These are phyloP conservation scores for Norana najaformis DNA, from an alignment of 2,888 invertebrate species.

Conservation along the genomic window DNA sequence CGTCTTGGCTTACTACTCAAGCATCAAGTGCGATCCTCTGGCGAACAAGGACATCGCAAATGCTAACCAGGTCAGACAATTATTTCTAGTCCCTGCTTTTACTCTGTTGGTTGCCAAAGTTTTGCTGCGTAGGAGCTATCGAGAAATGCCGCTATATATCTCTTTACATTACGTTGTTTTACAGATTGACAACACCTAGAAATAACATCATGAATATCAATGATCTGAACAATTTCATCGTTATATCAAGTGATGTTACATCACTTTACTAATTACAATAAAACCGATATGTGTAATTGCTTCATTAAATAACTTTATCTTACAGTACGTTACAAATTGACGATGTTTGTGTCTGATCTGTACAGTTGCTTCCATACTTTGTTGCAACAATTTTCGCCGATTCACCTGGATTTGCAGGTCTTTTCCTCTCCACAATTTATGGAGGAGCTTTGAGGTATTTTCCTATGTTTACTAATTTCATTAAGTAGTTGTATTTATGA, in stretches of 20 bases:
- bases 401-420: not conserved
- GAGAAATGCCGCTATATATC: too few relatives aligned
- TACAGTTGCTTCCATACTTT: conserved; percentile 14
- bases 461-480: not conserved
- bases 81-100: not conserved
- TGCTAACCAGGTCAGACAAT: conserved; percentile 16
- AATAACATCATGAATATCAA: too few relatives aligned
- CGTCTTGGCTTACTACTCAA: conserved; percentile 32
- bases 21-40: conserved; percentile 31
- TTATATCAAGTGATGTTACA: too few relatives aligned
- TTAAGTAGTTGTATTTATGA: too few relatives aligned
- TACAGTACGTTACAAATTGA: not conserved
- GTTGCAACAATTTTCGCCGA: conserved; percentile 4
- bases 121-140: too few relatives aligned
- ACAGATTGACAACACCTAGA: too few relatives aligned
- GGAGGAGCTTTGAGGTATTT: conserved; percentile 24
- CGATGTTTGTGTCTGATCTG: not conserved
- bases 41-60: conserved; percentile 1
- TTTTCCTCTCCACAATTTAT: not conserved
- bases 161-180: too few relatives aligned
- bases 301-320: too few relatives aligned
- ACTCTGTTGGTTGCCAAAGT: too few relatives aligned
- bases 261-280: too few relatives aligned
- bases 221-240: too few relatives aligned
- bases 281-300: not conserved